Conservation (phyloP, 2,113 vertebrate species). For the Leptobrachium leishanense region DNA sequence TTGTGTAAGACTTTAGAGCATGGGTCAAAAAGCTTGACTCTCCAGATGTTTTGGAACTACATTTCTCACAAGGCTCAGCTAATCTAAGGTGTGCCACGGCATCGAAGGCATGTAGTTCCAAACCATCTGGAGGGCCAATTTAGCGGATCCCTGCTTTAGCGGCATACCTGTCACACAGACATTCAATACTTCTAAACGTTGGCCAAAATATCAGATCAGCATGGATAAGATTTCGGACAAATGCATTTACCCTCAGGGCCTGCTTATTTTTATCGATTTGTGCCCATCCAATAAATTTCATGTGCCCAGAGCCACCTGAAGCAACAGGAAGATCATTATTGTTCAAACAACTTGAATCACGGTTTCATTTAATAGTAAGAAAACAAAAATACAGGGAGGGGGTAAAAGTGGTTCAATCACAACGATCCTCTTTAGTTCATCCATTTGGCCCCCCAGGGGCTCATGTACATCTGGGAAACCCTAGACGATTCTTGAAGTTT, state of each 20-base stretch:
- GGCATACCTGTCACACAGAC: not conserved
- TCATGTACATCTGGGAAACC: constrained; percentile 59
- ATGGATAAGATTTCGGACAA: constrained; percentile 36
- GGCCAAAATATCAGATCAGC: not conserved
- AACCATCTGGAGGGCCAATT: no score
- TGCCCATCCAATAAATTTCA: constrained; percentile 48
- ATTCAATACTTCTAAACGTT: constrained; percentile 14
- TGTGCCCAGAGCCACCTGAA: constrained; percentile 60
- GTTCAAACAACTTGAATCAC: constrained; percentile 66
- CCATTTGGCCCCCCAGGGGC: constrained; percentile 58
- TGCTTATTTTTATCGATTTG: constrained; percentile 56
- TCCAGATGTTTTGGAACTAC: no score
- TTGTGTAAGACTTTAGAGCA: no score
- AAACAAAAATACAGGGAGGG: constrained; percentile 9
- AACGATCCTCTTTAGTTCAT: constrained; percentile 66
- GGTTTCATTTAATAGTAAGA: constrained; percentile 59
- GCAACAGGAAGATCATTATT: constrained; percentile 63
- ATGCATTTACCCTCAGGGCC: constrained; percentile 59
- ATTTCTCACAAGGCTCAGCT: no score
- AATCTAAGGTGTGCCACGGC: no score
- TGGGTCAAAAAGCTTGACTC: no score
- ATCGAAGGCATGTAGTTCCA: no score
- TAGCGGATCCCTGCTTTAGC: no score
- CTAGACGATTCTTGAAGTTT: constrained; percentile 53
- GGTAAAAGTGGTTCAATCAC: constrained; percentile 57